A percentile compares a stretch with the other conserved stretches of the same genome.
These are phyloP conservation scores for Umimayanthus kanabou DNA, from an alignment of 92 coral and sea anemone genomes.

Conservation along the genomic window DNA sequence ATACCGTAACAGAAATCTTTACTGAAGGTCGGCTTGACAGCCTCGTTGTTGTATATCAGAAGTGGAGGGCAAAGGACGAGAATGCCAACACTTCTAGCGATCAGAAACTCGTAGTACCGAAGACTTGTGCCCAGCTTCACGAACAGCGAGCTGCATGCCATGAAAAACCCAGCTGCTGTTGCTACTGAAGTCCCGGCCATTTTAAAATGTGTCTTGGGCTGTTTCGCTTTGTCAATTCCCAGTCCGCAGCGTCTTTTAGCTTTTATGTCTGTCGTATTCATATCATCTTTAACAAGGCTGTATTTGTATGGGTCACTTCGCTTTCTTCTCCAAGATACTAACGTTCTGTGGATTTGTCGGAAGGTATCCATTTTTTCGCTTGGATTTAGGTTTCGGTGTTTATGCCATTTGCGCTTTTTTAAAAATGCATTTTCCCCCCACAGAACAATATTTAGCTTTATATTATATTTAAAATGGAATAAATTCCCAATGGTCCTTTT, in stretches of 20 bases:
- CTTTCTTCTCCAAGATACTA: not conserved
- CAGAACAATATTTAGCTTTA: too few species aligned
- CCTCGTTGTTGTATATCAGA: not conserved
- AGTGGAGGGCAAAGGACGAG: not conserved
- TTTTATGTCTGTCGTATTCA: too few species aligned
- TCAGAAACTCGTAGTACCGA: slow-evolving; percentile 11
- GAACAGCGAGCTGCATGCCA: slow-evolving; percentile 14
- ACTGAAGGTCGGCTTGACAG: not conserved
- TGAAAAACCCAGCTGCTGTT: slow-evolving; percentile 23
- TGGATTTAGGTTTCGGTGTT: too few species aligned
- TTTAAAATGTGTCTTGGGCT: not conserved
- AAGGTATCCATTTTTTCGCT: too few species aligned
- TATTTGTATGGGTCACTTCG: not conserved
- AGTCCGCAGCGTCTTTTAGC: too few species aligned
- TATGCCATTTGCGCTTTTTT: too few species aligned
- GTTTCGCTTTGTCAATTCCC: not conserved
- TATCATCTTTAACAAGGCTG: not conserved
- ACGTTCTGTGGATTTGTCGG: too few species aligned
- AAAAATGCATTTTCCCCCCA: too few species aligned
- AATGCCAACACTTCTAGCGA: slow-evolving; percentile 12
- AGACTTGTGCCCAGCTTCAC: slow-evolving; percentile 10
- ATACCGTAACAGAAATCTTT: not conserved
- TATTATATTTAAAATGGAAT: too few species aligned
- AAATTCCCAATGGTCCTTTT: too few species aligned
- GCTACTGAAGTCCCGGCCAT: slow-evolving; percentile 1